These are phyloP conservation scores for Gallinago media DNA, from an alignment of 2,113 vertebrate genomes.

Conservation along the genomic window DNA sequence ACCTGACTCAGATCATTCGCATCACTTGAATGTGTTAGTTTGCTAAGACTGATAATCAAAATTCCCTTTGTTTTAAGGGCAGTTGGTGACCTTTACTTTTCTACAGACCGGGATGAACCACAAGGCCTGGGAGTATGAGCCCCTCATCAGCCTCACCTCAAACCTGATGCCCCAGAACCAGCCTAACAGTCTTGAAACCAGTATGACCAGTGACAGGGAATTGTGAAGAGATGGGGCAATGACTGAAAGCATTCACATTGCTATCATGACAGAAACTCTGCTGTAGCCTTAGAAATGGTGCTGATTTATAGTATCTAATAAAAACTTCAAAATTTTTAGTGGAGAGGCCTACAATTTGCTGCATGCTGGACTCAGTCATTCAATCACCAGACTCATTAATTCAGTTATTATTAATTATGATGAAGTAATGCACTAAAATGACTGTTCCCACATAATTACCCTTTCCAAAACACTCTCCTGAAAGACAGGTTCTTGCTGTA, in stretches of 20 bases:
- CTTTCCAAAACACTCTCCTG: not conserved
- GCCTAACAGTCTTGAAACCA: not conserved
- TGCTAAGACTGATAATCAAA: not conserved
- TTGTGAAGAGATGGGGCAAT: not conserved
- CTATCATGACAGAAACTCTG: not conserved
- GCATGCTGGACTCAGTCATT: not conserved
- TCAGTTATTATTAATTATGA: conserved; percentile 1
- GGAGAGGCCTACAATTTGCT: not conserved
- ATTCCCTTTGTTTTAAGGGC: not conserved
- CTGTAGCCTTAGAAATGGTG: not conserved
- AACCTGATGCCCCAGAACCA: not conserved
- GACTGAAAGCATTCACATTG: not conserved
- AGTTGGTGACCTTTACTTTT: not conserved
- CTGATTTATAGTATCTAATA: not conserved
- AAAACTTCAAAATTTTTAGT: not conserved
- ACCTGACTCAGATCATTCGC: not conserved
- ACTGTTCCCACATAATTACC: conserved; percentile 11
- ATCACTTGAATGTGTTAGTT: not conserved
- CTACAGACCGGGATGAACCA: not conserved
- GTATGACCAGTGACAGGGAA: not conserved
- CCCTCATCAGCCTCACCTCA: not conserved
- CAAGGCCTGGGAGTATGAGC: not conserved
- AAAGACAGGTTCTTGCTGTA: conserved; percentile 2
- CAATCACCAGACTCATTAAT: not conserved
- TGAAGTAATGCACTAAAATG: not conserved